Evolutionary conservation across 2,888 invertebrate species (phyloP), one percentile per base, ranked within the genome.

Genomic region (Lingula anatina): DNA sequence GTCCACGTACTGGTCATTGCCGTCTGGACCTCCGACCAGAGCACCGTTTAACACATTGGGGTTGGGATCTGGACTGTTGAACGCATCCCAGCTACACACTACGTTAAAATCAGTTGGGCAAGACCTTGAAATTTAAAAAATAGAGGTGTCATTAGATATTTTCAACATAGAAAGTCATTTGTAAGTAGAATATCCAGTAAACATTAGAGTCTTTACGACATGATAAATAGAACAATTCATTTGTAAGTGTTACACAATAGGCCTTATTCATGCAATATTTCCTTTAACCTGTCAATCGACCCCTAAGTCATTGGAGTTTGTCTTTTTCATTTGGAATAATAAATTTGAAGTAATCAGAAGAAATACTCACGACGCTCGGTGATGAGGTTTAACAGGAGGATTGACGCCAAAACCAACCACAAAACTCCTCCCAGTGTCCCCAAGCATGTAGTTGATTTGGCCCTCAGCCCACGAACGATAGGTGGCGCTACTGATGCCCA

Each of bases 1-100:
- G 51, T 72, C 71, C 2, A 50, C 44, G 48, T 64, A 70, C 25
- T 54, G 50, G 51, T 71, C 72, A 21, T 57, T 54, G 12, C 51
- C 44, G 38, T 59, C 59, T 1, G 68, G 68, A 1, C 68, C 68
- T 2, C 66, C 68, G 0, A 68, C 68, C 21, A 68, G 49, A 3
- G 64, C 68, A 15, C 68, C 66, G 38, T 59, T 57, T 36, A 68
- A 49, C 5, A 59, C 48, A 43, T 62, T 59, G 21, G 64, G 57
- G 53, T 65, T 65, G 18, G 62, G 54, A 3, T 49, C 55, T 3
- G 53, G 12, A 7, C 53, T 58, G 37, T 50, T 44, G 47, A 50
- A 59, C 39, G 53, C 50, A 15, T 50, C 41, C 57, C 59, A 58
- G 3, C 52, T 46, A 42, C 64, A 64, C 1, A 37, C 15, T 7